Evolutionary conservation across 2,113 vertebrate species (phyloP).

Genomic region (Crotalus helleri): DNA sequence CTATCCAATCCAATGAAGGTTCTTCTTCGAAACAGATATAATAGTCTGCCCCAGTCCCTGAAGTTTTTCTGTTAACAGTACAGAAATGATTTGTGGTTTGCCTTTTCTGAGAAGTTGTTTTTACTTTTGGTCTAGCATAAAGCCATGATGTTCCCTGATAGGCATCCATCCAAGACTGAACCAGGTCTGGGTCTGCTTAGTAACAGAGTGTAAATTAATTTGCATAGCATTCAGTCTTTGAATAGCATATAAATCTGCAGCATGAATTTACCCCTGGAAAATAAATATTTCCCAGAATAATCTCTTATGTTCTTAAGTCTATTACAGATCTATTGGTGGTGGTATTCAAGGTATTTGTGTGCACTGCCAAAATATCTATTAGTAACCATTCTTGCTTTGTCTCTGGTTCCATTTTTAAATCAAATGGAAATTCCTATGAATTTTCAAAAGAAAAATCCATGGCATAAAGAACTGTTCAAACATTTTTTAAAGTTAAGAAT

Average conservation of each 20-base stretch:
- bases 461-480: slow-evolving; percentile 33
- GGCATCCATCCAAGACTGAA: background rate
- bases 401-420: background rate
- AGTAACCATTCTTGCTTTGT: background rate
- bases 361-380: slow-evolving; percentile 42
- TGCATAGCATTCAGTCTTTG: background rate
- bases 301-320: slow-evolving; percentile 28
- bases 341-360: slow-evolving; percentile 50
- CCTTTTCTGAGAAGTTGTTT: background rate
- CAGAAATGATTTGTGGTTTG: background rate
- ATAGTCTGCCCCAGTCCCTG: background rate
- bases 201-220: background rate
- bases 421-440: background rate
- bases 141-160: background rate
- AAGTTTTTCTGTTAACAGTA: background rate
- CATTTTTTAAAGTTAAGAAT: slow-evolving; percentile 15
- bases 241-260: rapidly evolving
- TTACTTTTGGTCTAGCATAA: background rate
- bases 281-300: slow-evolving; percentile 33
- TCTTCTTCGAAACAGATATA: background rate
- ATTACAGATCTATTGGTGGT: slow-evolving; percentile 43
- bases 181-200: background rate
- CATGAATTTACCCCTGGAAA: slow-evolving; percentile 46
- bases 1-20: background rate
- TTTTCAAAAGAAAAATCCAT: background rate